These are phyloP conservation scores for Galeopsomyia nigrocyanea DNA, from an alignment of 2,888 invertebrate genomes.

Conservation along the genomic window DNA sequence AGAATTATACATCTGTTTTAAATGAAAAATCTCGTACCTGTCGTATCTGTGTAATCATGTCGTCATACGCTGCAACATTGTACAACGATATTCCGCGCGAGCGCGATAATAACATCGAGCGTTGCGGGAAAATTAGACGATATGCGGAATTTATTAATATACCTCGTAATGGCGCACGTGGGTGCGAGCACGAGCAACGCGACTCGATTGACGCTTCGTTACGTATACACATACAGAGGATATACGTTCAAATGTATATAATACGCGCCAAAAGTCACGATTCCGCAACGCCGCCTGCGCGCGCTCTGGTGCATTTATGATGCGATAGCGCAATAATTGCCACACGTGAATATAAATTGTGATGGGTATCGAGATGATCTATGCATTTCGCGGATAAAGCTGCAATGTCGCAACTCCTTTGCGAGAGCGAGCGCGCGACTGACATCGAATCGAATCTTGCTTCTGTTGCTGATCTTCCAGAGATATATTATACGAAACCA, in stretches of 20 bases:
- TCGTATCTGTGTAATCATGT: conserved; percentile 2
- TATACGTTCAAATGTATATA: too few relatives aligned
- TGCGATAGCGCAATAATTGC: conserved; percentile 36
- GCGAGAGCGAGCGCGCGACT: too few relatives aligned
- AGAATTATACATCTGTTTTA: too few relatives aligned
- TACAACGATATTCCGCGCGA: not conserved
- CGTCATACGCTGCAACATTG: conserved; percentile 4
- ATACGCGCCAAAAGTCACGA: conserved; percentile 33
- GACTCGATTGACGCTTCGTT: too few relatives aligned
- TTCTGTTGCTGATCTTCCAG: too few relatives aligned
- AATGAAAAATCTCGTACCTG: too few relatives aligned
- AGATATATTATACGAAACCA: too few relatives aligned
- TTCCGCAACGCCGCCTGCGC: not conserved
- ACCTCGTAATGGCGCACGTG: conserved; percentile 25
- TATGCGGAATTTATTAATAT: conserved; percentile 29
- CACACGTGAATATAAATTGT: conserved; percentile 29
- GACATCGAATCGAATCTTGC: too few relatives aligned
- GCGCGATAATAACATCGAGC: conserved; percentile 4
- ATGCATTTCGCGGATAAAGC: conserved; percentile 24
- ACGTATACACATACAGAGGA: too few relatives aligned
- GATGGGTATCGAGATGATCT: conserved; percentile 37
- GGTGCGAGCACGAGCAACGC: not conserved
- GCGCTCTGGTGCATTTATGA: too few relatives aligned
- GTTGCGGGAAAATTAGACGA: conserved; percentile 1
- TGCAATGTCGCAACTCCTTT: conserved; percentile 30